Conservation (phyloP, 2,797 vertebrate species). For the Pipistrellus nathusii region DNA sequence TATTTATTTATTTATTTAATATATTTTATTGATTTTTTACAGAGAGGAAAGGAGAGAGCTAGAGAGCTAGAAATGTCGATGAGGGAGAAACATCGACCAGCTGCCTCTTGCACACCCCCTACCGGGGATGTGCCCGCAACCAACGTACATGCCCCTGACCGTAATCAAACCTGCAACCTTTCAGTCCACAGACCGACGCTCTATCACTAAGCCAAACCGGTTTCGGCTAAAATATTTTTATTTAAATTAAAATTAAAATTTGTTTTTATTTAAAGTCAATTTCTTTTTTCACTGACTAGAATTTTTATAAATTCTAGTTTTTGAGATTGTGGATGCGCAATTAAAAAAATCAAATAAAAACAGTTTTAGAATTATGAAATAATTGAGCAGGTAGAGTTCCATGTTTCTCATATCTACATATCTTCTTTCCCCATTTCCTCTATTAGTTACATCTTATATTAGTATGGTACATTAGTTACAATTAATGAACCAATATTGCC, state of each 20-base stretch:
- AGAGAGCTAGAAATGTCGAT: too few species aligned
- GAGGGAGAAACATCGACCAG: too few species aligned
- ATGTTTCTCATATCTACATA: not conserved
- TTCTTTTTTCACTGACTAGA: not conserved
- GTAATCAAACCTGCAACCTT: too few species aligned
- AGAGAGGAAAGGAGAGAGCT: too few species aligned
- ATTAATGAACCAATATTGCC: not conserved
- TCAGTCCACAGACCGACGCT: too few species aligned
- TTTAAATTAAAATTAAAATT: not conserved
- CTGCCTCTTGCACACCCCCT: too few species aligned
- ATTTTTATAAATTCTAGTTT: conserved; percentile 8
- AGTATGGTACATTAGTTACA: conserved; percentile 15
- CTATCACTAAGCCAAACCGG: too few species aligned
- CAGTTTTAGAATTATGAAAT: conserved; percentile 43
- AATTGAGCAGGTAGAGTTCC: conserved; percentile 21
- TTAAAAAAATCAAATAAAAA: not conserved
- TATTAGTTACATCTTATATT: conserved; percentile 42
- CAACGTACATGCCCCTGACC: too few species aligned
- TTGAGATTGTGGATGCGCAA: not conserved
- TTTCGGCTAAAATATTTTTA: too few species aligned
- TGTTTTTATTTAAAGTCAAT: conserved; percentile 1
- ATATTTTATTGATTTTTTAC: too few species aligned
- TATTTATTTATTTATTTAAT: conserved; percentile 22
- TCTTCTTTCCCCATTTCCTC: not conserved
- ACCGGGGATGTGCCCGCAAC: too few species aligned